phyloP scores from a whole-genome alignment of 1,140 invertebrate genomes.

The Eupristina koningsbergeri region DNA sequence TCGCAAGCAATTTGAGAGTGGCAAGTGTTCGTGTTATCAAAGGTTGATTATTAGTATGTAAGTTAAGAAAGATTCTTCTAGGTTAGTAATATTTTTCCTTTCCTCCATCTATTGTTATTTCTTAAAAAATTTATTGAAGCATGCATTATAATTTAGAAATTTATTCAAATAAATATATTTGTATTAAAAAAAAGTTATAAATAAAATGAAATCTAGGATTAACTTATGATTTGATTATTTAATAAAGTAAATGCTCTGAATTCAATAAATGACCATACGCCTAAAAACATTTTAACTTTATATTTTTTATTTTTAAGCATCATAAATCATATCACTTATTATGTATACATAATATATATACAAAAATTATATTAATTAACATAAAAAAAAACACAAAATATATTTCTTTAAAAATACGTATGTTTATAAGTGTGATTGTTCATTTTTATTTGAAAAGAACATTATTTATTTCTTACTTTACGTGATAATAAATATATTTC shows the following conservation, averaged over 20 bases:
- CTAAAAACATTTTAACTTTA: conserved; percentile 7
- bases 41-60: conserved; percentile 58
- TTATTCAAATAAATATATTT: neutral
- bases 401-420: neutral
- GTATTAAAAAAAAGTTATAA: neutral
- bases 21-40: conserved; percentile 73
- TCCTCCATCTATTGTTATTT: conserved; percentile 9
- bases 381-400: no score
- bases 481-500: conserved; percentile 22
- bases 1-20: conserved; percentile 77
- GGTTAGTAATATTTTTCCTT: conserved; percentile 18
- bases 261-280: neutral
- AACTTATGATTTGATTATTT: neutral
- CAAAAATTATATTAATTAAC: no score
- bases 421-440: neutral
- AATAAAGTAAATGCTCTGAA: conserved; percentile 5
- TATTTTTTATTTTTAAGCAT: neutral
- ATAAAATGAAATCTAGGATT: conserved; percentile 20
- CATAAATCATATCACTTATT: no score
- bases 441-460: conserved; percentile 9
- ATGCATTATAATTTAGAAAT: neutral
- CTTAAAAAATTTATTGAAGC: no score
- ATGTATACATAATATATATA: conserved; percentile 1
- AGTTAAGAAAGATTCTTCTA: conserved; percentile 34
- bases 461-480: conserved; percentile 20